Evolutionary conservation across 2,797 vertebrate species (phyloP).

Genomic region (Steatocranus sp.): DNA sequence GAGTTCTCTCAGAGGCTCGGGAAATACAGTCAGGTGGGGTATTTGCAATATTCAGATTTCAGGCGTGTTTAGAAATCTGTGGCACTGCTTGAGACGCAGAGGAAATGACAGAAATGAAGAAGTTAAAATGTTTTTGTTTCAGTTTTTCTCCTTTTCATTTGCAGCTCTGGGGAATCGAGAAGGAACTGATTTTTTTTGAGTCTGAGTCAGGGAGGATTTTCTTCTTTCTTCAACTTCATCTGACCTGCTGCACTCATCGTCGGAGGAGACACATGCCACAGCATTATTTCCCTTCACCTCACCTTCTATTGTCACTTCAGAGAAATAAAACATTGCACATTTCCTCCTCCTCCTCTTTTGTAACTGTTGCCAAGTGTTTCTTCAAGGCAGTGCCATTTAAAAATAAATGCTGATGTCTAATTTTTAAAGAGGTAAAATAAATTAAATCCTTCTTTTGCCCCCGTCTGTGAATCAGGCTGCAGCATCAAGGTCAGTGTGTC

Average conservation of each 20-base stretch:
- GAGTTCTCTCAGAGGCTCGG: accelerated
- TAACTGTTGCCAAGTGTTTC: neutral
- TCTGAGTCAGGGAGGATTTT: neutral
- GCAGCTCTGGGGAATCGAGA: neutral
- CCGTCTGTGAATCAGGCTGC: neutral
- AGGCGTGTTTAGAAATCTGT: neutral
- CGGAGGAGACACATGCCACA: neutral
- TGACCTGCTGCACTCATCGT: neutral
- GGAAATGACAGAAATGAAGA: neutral
- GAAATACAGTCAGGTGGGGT: neutral
- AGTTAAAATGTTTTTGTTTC: neutral
- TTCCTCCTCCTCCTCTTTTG: neutral
- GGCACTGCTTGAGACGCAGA: neutral
- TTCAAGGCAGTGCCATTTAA: neutral
- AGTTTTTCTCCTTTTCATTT: neutral
- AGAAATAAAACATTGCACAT: neutral
- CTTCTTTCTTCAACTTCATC: neutral
- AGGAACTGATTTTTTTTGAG: neutral
- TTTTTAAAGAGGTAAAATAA: neutral
- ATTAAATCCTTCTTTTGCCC: accelerated
- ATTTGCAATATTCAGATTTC: neutral
- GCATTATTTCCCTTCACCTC: neutral
- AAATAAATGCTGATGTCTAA: neutral
- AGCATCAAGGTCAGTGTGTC: neutral
- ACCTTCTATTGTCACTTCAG: neutral